Evolutionary conservation across 2,888 invertebrate genomes (phyloP).

Genomic region (Leucophenga maculata): DNA sequence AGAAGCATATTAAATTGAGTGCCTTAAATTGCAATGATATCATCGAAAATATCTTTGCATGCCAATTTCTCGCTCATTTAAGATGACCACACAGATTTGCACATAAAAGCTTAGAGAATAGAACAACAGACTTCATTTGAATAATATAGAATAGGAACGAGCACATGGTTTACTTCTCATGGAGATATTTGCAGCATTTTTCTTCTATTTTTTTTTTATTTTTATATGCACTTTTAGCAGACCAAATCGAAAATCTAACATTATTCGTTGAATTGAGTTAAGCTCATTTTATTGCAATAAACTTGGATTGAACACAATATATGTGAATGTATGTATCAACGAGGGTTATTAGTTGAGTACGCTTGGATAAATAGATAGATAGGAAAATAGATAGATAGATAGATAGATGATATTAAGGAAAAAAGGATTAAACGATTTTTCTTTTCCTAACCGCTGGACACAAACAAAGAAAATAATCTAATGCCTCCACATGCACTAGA

Average conservation of each 20-base stretch:
- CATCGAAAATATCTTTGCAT: background rate
- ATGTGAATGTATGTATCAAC: too few species aligned
- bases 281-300: constrained; percentile 7
- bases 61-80: too few species aligned
- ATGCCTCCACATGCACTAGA: too few species aligned
- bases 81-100: background rate
- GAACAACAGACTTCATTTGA: background rate
- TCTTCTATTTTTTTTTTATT: too few species aligned
- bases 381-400: too few species aligned
- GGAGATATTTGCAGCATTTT: background rate
- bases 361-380: too few species aligned
- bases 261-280: background rate
- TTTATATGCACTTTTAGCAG: too few species aligned
- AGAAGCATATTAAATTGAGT: background rate
- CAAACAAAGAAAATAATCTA: too few species aligned
- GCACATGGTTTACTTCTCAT: constrained; percentile 10
- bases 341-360: too few species aligned
- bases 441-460: too few species aligned
- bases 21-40: constrained; percentile 3
- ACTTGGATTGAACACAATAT: background rate
- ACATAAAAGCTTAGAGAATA: background rate
- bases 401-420: too few species aligned
- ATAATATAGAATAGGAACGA: background rate
- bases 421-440: too few species aligned
- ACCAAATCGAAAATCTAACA: background rate